Percentiles rank a stretch among this genome's conserved stretches.
Evolutionary conservation across 2,888 invertebrate genomes (phyloP).

Genomic region (Chesias legatella): DNA sequence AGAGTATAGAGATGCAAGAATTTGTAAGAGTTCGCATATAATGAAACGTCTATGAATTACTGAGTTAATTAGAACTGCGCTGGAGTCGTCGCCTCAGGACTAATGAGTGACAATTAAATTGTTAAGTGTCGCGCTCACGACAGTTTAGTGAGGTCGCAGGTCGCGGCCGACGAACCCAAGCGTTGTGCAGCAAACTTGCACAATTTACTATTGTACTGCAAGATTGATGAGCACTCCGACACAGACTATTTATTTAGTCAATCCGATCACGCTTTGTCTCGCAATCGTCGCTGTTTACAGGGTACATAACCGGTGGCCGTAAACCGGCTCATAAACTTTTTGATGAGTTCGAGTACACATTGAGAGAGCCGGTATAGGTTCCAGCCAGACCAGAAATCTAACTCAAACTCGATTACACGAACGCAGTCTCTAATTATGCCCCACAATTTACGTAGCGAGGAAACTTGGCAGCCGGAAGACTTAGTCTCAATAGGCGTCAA

Average conservation of each 20-base stretch:
- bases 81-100: constrained; percentile 61
- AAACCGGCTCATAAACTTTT: constrained; percentile 60
- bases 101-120: constrained; percentile 76
- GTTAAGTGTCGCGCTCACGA: constrained; percentile 68
- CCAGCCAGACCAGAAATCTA: constrained; percentile 43
- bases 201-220: constrained; percentile 66
- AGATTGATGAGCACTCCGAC: constrained; percentile 72
- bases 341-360: constrained; percentile 34
- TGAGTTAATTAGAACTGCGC: constrained; percentile 62
- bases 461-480: constrained; percentile 58
- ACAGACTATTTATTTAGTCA: constrained; percentile 73
- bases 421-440: constrained; percentile 60
- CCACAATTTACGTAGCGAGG: constrained; percentile 57
- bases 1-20: constrained; percentile 33
- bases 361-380: constrained; percentile 41
- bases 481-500: constrained; percentile 46
- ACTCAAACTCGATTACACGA: constrained; percentile 47
- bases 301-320: constrained; percentile 56
- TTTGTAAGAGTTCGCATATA: constrained; percentile 40
- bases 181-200: constrained; percentile 57
- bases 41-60: constrained; percentile 65
- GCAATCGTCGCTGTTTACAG: constrained; percentile 68
- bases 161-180: constrained; percentile 65
- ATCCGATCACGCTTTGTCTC: constrained; percentile 74
- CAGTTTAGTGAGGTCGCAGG: constrained; percentile 70